Base-by-base conservation (phyloP, 2,888 invertebrate species). In the Oscheius onirici region DNA sequence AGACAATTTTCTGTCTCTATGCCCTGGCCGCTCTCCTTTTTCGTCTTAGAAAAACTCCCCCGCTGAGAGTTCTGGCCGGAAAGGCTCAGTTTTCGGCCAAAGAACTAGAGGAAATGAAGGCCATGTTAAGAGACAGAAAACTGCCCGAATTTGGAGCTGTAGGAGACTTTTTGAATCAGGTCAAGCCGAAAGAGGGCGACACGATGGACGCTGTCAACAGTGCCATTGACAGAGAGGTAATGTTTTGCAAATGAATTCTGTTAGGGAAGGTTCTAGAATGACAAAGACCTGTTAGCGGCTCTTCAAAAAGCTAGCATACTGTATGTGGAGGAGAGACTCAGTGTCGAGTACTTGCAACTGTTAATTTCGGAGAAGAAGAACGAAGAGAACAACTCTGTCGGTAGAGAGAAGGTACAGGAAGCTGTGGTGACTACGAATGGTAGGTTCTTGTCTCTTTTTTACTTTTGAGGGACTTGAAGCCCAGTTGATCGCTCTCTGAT, bases 31-130 rank as follows among this genome's bases (percentile, higher is more conserved):
- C 89, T 69, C 89, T 88, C 74, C 83, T 90, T 41, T 88, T 89
- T 82, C 66, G 84, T 60, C 75, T 83, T 24, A 52, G 84, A 54
- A 84, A 82, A 88, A 93, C 93, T 60, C 93, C 93, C 10, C 91
- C 92, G 78, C 93, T 93, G 79, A 91, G 92, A 87, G 92, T 77
- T 55, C 89, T 93, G 3, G 92, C 91, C 89, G 93, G 93, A 77
- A 92, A 92, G 90, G 91, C 92, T 15, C 90, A 91, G 61, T 93
- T 93, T 85, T 91, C 92, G 76, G 78, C 22, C 17, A 70, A 75
- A n/a, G 81, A 84, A 52, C 71, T 83, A 55, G 78, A 76, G 13
- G 76, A 74, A 20, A 81, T 84, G 77, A 79, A 77, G 52, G 76
- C 75, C 22, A 76, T 80, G 34, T 75, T 84, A 65, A 80, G 81